Base-by-base conservation (phyloP, 2,797 vertebrate genomes). In the Danio albolineatus region DNA sequence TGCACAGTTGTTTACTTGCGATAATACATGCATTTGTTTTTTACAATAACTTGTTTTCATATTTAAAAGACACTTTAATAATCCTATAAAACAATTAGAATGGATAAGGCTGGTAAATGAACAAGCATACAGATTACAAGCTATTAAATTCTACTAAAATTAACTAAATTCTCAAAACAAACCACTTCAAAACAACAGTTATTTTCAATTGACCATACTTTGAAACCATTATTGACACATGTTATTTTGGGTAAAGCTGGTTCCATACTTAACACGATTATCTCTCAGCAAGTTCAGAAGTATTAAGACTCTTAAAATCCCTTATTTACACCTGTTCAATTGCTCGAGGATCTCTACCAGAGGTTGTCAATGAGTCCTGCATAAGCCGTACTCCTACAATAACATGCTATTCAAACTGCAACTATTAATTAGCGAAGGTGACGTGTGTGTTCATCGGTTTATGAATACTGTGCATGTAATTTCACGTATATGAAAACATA, bases 191-290 rank as follows among this genome's bases (percentile, higher is more conserved):
- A 17, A 51, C 10, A 10, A 77, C 6, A 41, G 17, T 48, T 60
- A 49, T 62, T 59, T 19, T 36, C 19, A 39, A 5, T 28, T 77
- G 36, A 76, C 66, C 54, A 57, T 43, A 43, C 10, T 41, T 7
- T 64, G 38, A 56, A 59, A 59, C 28, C 43, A 71, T 54, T 44
- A 21, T 75, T 76, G 82, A 77, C 78, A 0, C 28, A 12, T 64
- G 81, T 88, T 76, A 89, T 88, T 86, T 82, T 78, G 73, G 87
- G 82, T 84, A 89, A 89, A 90, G 64, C 82, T 81, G 69, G 59
- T 84, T 83, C 79, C 81, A 76, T 54, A 64, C 62, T 61, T 85
- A 86, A 86, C 78, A 82, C 80, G 90, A 90, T 91, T 89, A 91
- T 39, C 70, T 39, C 56, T 81, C 59, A 56, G 61, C 80, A 69